phyloP scores from a whole-genome alignment of 2,113 vertebrate genomes.

The Thermophis baileyi region DNA sequence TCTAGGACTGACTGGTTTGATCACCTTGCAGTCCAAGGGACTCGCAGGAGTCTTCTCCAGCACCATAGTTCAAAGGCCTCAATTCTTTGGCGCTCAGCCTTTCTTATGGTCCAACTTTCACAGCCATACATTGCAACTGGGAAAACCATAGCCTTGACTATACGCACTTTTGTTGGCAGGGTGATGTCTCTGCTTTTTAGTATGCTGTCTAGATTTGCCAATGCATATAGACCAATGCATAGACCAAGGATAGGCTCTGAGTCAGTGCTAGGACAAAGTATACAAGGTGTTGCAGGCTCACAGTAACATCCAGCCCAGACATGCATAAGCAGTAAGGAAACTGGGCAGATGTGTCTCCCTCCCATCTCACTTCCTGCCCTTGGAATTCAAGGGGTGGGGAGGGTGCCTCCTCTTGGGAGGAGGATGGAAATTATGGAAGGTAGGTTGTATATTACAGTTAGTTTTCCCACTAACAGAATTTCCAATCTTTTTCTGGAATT shows the following conservation, averaged over 20 bases:
- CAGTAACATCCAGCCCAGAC: slow-evolving; percentile 23
- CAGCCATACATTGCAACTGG: no score
- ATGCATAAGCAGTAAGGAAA: slow-evolving; percentile 40
- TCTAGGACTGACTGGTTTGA: no score
- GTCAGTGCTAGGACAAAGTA: slow-evolving; percentile 64
- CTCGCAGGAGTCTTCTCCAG: no score
- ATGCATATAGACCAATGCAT: no score
- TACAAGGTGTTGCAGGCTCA: slow-evolving; percentile 31
- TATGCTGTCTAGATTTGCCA: no score
- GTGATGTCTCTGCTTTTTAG: no score
- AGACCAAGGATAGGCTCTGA: slow-evolving; percentile 62
- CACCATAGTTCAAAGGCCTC: no score
- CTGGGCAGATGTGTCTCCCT: slow-evolving; percentile 27
- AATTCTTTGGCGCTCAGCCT: no score
- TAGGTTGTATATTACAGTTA: background rate
- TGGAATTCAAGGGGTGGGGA: slow-evolving; percentile 37
- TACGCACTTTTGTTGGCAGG: no score
- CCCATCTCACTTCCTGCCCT: slow-evolving; percentile 24
- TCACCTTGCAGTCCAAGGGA: no score
- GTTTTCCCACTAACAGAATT: background rate
- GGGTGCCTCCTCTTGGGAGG: slow-evolving; percentile 41
- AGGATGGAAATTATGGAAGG: slow-evolving; percentile 32
- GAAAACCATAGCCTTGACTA: no score
- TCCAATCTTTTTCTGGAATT: background rate
- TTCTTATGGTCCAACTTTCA: no score